These are phyloP conservation scores for Cheilosia scutellata DNA, from an alignment of 2,888 invertebrate genomes.

Conservation along the genomic window DNA sequence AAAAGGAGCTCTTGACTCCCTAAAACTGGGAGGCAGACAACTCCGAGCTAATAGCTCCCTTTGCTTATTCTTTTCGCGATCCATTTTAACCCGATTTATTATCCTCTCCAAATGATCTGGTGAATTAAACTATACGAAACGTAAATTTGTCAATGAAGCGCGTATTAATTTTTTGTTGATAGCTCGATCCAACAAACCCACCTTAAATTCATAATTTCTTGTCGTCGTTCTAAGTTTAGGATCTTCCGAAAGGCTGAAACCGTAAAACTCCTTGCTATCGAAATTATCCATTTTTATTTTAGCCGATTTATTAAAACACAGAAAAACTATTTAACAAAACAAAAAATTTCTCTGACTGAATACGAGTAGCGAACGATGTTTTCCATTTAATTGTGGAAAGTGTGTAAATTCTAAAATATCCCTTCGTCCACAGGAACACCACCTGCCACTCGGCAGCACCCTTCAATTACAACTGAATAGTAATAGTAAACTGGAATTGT, in stretches of 20 bases:
- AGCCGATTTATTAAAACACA: constrained; percentile 10
- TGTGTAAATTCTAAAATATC: neutral
- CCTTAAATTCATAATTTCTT: constrained; percentile 78
- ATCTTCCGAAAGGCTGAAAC: constrained; percentile 77
- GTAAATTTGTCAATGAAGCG: neutral
- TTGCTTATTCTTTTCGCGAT: constrained; percentile 32
- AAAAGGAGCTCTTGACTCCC: neutral
- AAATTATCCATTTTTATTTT: constrained; percentile 76
- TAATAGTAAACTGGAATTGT: no score
- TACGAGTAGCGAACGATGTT: neutral
- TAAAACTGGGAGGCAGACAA: neutral
- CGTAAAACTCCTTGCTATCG: constrained; percentile 76
- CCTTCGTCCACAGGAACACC: neutral
- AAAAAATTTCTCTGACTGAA: constrained; percentile 12
- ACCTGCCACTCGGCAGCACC: constrained; percentile 9
- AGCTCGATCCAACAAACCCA: constrained; percentile 30
- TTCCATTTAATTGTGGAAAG: constrained; percentile 3
- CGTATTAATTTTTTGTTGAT: neutral
- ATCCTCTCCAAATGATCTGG: constrained; percentile 48
- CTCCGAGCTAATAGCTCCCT: neutral
- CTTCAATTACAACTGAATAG: constrained; percentile 14
- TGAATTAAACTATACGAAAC: constrained; percentile 41
- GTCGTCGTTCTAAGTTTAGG: constrained; percentile 77
- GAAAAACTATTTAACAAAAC: neutral
- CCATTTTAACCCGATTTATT: constrained; percentile 47